Evolutionary conservation across 2,797 vertebrate species (phyloP).

Genomic region (Enteromius thamalakanensis): DNA sequence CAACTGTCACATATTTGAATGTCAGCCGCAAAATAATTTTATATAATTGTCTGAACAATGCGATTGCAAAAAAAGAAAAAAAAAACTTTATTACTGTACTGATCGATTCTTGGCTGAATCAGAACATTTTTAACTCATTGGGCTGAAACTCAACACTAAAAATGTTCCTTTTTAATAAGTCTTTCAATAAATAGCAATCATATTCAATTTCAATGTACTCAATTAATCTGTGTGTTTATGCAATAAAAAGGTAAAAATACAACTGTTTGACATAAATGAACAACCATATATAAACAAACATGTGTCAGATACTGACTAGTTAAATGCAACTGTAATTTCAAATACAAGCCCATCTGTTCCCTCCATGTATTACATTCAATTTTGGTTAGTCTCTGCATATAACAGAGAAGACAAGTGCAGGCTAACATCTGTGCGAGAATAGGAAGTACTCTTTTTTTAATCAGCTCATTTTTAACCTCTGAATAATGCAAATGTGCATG

Average conservation of each 20-base stretch:
- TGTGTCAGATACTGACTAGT: not conserved
- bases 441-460: not conserved
- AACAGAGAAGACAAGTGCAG: not conserved
- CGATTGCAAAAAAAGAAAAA: not conserved
- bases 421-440: not conserved
- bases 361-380: not conserved
- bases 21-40: not conserved
- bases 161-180: not conserved
- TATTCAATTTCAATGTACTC: not conserved
- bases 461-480: not conserved
- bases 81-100: no score
- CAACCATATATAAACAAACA: not conserved
- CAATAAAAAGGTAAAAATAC: not conserved
- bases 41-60: not conserved
- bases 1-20: not conserved
- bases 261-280: not conserved
- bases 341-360: conserved; percentile 10
- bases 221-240: not conserved
- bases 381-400: not conserved
- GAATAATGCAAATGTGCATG: conserved; percentile 10
- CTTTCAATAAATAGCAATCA: not conserved
- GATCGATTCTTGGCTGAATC: not conserved
- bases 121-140: not conserved
- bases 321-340: conserved; percentile 1
- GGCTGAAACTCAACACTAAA: not conserved